A percentile compares a stretch with the other conserved stretches of the same genome.
Evolutionary conservation across 2,888 invertebrate species (phyloP).

Genomic region (Byasa hedistus): DNA sequence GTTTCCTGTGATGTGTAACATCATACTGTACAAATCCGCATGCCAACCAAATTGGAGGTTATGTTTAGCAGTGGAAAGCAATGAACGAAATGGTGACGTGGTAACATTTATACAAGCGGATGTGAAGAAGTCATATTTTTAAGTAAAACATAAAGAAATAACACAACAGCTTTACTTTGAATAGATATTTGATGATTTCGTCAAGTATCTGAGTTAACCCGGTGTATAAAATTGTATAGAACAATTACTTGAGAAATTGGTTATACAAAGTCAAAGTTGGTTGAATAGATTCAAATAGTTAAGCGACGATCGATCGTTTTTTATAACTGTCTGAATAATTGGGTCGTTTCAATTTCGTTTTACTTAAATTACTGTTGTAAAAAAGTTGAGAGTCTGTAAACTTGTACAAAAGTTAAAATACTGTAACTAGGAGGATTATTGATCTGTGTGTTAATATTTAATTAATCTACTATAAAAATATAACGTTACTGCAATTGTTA

Average conservation of each 20-base stretch:
- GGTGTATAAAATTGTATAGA: constrained; percentile 3
- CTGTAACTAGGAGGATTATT: background rate
- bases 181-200: background rate
- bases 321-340: constrained; percentile 22
- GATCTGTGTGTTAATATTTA: background rate
- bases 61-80: no score
- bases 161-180: background rate
- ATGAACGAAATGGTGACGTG: no score
- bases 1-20: no score
- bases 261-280: constrained; percentile 15
- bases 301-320: constrained; percentile 21
- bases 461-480: background rate
- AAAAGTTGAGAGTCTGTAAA: background rate
- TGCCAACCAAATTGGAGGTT: no score
- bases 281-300: constrained; percentile 18
- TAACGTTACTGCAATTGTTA: no score
- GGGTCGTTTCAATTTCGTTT: constrained; percentile 23
- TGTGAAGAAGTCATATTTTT: background rate
- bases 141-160: background rate
- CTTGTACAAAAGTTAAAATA: background rate
- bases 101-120: background rate
- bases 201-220: background rate
- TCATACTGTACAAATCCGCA: no score
- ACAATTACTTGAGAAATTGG: constrained; percentile 9
- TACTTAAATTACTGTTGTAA: constrained; percentile 11